Evolutionary conservation across 1,140 invertebrate genomes (phyloP).

Genomic region (Drosophila oshimai): DNA sequence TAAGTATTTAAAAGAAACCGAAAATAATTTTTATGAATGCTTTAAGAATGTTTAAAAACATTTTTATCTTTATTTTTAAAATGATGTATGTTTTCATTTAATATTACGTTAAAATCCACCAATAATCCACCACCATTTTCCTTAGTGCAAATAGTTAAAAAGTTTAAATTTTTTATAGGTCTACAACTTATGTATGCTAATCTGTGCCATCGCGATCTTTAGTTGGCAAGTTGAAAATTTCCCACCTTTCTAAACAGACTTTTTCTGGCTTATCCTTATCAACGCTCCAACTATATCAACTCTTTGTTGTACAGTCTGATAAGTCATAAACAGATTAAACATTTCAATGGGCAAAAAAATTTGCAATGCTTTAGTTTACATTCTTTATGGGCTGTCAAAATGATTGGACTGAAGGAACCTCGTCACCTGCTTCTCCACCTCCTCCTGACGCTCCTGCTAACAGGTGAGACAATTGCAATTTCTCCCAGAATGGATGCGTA

Average conservation of each 20-base stretch:
- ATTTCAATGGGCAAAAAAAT: background rate
- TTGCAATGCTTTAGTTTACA: constrained; percentile 8
- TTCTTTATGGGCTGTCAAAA: constrained; percentile 4
- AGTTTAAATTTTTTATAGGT: no score
- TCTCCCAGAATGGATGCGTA: constrained; percentile 26
- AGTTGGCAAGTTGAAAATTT: background rate
- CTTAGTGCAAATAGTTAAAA: no score
- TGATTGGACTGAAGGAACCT: background rate
- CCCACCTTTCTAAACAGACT: background rate
- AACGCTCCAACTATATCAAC: constrained; percentile 12
- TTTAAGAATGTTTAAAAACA: no score
- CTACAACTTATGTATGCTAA: background rate
- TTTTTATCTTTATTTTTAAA: no score
- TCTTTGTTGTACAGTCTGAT: constrained; percentile 48
- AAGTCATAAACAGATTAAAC: constrained; percentile 55
- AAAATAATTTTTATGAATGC: no score
- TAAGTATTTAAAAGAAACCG: no score
- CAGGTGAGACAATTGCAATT: constrained; percentile 13
- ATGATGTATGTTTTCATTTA: no score
- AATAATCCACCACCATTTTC: no score
- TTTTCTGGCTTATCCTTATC: constrained; percentile 55
- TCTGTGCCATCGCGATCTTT: background rate
- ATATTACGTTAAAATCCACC: no score
- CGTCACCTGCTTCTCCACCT: background rate
- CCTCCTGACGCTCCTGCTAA: constrained; percentile 1